Conservation (phyloP, 2,797 vertebrate genomes). For the Microctenopoma lineatum region DNA sequence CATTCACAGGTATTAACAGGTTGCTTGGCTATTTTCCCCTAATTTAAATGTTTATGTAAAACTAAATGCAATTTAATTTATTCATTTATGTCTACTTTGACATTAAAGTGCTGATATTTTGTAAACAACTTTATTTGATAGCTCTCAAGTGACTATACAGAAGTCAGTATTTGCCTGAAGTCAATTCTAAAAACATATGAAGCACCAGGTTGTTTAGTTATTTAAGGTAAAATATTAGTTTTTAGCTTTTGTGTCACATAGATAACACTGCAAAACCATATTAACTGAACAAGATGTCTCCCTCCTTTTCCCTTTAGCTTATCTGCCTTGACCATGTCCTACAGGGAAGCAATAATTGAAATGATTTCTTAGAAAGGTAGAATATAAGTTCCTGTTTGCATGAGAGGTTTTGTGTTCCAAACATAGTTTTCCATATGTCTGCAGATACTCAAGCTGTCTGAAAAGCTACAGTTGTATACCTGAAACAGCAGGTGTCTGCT, state of each 20-base stretch:
- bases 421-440: slow-evolving; percentile 42
- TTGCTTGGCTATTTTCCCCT: neutral
- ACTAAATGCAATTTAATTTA: neutral
- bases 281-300: neutral
- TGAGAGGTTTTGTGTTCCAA: slow-evolving; percentile 14
- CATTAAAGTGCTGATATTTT: slow-evolving; percentile 4
- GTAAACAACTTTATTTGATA: slow-evolving; percentile 1
- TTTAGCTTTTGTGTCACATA: too few species aligned
- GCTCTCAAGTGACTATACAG: neutral
- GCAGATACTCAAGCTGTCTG: slow-evolving; percentile 48
- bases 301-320: slow-evolving; percentile 2
- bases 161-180: too few species aligned
- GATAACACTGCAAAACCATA: too few species aligned
- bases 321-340: neutral
- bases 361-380: slow-evolving; percentile 31
- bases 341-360: slow-evolving; percentile 26
- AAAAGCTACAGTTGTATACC: slow-evolving; percentile 53
- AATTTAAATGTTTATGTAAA: neutral
- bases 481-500: slow-evolving; percentile 54
- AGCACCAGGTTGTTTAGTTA: neutral
- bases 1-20: neutral
- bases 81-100: neutral
- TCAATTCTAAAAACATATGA: neutral
- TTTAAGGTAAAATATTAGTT: too few species aligned
- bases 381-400: slow-evolving; percentile 28